phyloP scores from a whole-genome alignment of 2,113 vertebrate species.

The Polyodon spathula region DNA sequence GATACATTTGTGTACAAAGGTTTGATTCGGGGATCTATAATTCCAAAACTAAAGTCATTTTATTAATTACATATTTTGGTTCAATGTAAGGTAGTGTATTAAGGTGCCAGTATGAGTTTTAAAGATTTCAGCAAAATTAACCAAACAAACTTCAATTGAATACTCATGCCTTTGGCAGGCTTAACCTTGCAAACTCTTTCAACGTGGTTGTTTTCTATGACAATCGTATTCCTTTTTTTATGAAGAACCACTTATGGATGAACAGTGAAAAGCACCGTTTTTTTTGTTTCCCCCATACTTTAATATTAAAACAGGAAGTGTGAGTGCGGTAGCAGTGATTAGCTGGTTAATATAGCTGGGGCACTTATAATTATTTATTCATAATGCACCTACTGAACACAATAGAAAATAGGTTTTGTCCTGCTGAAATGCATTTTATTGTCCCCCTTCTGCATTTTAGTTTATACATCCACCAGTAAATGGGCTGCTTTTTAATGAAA shows the following conservation, averaged over 20 bases:
- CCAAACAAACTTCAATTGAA: too few species aligned
- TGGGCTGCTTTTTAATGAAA: constrained; percentile 81
- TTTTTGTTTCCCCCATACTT: constrained; percentile 6
- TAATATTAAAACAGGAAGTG: constrained; percentile 19
- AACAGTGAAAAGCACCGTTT: constrained; percentile 18
- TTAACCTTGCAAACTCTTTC: too few species aligned
- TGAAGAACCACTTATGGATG: background rate
- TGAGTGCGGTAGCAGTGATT: constrained; percentile 52
- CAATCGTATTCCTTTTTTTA: background rate
- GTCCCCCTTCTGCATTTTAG: constrained; percentile 79
- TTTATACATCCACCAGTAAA: constrained; percentile 77
- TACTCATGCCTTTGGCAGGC: too few species aligned
- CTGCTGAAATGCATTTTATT: constrained; percentile 79
- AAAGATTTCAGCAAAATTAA: too few species aligned
- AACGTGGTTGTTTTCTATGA: too few species aligned
- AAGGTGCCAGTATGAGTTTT: too few species aligned
- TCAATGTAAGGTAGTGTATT: too few species aligned
- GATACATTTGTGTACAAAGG: too few species aligned
- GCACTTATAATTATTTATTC: constrained; percentile 87
- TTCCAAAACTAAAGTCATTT: too few species aligned
- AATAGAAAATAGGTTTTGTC: constrained; percentile 57
- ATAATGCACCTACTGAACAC: constrained; percentile 73
- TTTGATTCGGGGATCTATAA: too few species aligned
- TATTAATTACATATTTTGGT: too few species aligned
- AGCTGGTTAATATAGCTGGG: constrained; percentile 50